A percentile compares a stretch with the other conserved stretches of the same genome.
Conservation (phyloP, 2,888 invertebrate species). For the Drosophila formosana region DNA sequence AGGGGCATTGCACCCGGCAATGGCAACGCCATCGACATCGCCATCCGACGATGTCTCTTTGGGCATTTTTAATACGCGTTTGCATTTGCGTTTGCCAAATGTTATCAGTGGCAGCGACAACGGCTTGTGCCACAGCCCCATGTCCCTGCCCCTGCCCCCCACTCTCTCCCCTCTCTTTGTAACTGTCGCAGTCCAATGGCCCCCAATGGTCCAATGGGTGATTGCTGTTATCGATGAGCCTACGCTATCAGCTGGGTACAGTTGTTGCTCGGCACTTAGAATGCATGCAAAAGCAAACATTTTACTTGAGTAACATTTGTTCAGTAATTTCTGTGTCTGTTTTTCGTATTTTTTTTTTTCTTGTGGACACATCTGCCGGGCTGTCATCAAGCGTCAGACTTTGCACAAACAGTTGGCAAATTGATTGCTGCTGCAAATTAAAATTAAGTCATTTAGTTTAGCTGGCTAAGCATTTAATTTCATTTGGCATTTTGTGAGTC, state of each 20-base stretch:
- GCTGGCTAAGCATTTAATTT: conserved; percentile 15
- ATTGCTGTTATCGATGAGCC: conserved; percentile 76
- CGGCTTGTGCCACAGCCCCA: conserved; percentile 50
- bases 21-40: conserved; percentile 20
- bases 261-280: conserved; percentile 72
- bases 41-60: conserved; percentile 66
- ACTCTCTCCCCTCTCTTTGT: neutral
- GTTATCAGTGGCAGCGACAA: conserved; percentile 67
- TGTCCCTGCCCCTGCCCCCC: conserved; percentile 2
- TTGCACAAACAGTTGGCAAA: conserved; percentile 78
- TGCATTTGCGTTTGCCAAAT: conserved; percentile 76
- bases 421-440: conserved; percentile 77
- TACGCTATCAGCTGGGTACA: conserved; percentile 71
- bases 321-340: conserved; percentile 31
- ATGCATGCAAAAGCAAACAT: conserved; percentile 77
- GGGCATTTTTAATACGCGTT: conserved; percentile 81
- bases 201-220: conserved; percentile 53
- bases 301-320: conserved; percentile 76
- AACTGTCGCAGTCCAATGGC: conserved; percentile 45
- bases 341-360: conserved; percentile 32
- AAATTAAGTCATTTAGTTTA: conserved; percentile 78
- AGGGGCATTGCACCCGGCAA: conserved; percentile 72
- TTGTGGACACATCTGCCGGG: conserved; percentile 39
- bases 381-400: conserved; percentile 80
- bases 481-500: neutral